Evolutionary conservation across 2,113 vertebrate genomes (phyloP).

Genomic region (Ranitomeya imitator): DNA sequence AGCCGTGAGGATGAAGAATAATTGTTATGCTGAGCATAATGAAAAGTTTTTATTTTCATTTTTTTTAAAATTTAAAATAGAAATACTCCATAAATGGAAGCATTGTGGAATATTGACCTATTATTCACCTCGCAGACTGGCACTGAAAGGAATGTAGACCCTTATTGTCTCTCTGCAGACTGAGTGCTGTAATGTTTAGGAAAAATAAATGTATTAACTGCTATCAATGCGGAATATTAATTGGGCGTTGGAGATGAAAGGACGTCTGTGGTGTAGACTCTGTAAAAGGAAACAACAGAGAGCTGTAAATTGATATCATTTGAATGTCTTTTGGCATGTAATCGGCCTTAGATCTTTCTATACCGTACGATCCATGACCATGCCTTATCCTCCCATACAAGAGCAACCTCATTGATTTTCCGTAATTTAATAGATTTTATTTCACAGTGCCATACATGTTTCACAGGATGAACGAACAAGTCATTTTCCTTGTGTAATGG

Average conservation of each 20-base stretch:
- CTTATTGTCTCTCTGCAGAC: neutral
- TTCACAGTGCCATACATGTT: constrained; percentile 35
- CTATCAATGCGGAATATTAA: constrained; percentile 39
- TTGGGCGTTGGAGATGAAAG: constrained; percentile 28
- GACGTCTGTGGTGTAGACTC: neutral
- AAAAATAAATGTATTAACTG: constrained; percentile 20
- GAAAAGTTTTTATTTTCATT: neutral
- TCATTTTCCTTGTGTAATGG: constrained; percentile 49
- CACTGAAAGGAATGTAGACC: neutral
- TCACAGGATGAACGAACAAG: constrained; percentile 45
- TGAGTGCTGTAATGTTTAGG: constrained; percentile 30
- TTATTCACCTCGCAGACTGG: neutral
- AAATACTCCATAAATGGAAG: neutral
- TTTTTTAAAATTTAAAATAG: neutral
- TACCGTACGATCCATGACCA: constrained; percentile 10
- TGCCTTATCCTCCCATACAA: constrained; percentile 21
- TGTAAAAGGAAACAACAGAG: constrained; percentile 1
- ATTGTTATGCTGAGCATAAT: neutral
- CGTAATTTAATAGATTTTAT: constrained; percentile 48
- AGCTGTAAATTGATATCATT: constrained; percentile 33
- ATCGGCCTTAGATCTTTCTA: constrained; percentile 36
- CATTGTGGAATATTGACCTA: neutral
- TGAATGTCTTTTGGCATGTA: constrained; percentile 31
- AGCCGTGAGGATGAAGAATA: neutral
- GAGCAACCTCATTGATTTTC: constrained; percentile 37